These are phyloP conservation scores for Troides helena DNA, from an alignment of 2,888 invertebrate species.

Conservation along the genomic window DNA sequence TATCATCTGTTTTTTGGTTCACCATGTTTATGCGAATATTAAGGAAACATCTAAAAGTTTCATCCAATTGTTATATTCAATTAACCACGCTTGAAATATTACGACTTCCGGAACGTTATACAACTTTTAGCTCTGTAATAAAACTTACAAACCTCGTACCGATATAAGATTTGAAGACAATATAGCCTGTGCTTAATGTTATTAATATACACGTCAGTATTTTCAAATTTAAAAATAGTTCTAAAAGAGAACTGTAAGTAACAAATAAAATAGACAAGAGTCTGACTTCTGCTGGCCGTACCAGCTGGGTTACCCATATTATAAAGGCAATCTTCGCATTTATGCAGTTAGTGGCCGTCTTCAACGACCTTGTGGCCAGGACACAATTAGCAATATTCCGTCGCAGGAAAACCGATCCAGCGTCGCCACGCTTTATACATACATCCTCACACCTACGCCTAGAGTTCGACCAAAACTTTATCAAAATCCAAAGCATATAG, in stretches of 20 bases:
- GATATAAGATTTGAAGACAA: background rate
- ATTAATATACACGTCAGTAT: background rate
- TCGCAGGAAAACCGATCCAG: conserved; percentile 33
- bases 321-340: conserved; percentile 68
- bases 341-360: conserved; percentile 57
- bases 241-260: background rate
- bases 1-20: background rate
- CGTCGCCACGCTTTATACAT: conserved; percentile 7
- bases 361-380: conserved; percentile 60
- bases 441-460: conserved; percentile 25
- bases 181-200: background rate
- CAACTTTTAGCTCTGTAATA: background rate
- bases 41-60: background rate
- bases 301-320: conserved; percentile 54
- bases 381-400: conserved; percentile 65
- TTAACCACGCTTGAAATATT: conserved; percentile 6
- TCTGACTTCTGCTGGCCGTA: conserved; percentile 41
- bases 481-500: background rate
- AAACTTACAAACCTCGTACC: background rate
- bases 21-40: background rate
- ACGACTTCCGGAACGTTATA: background rate
- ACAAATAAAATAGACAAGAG: too few species aligned
- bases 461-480: background rate
- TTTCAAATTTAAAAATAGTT: background rate
- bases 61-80: background rate